Evolutionary conservation across 1,140 invertebrate genomes (phyloP).

Genomic region (Papilio dardanus): DNA sequence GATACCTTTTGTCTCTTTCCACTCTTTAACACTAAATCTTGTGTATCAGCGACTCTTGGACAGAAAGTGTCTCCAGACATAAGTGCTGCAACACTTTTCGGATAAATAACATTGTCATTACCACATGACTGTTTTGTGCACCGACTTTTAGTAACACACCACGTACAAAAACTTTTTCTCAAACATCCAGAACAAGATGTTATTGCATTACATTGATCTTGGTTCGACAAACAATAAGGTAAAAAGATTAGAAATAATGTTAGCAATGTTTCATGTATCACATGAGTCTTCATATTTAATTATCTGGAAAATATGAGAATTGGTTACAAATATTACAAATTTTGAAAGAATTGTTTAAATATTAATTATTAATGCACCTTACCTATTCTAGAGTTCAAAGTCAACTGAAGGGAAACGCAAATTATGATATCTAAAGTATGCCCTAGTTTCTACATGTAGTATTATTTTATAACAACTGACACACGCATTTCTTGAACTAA

Average conservation of each 20-base stretch:
- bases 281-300: conserved; percentile 13
- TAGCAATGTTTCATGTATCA: neutral
- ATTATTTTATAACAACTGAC: neutral
- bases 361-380: neutral
- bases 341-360: neutral
- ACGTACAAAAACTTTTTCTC: conserved; percentile 51
- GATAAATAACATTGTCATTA: conserved; percentile 68
- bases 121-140: conserved; percentile 67
- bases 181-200: conserved; percentile 58
- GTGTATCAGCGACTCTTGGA: conserved; percentile 55
- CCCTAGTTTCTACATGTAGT: neutral
- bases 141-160: conserved; percentile 68
- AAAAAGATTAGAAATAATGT: conserved; percentile 19
- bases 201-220: conserved; percentile 49
- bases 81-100: conserved; percentile 52
- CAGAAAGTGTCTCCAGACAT: conserved; percentile 64
- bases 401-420: conserved; percentile 6
- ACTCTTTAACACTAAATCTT: conserved; percentile 53
- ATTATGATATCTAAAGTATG: neutral
- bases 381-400: conserved; percentile 6
- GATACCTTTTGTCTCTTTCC: conserved; percentile 52
- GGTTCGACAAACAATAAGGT: neutral
- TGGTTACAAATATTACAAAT: neutral
- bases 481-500: neutral
- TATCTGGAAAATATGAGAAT: neutral